phyloP scores from a whole-genome alignment of 2,797 vertebrate species.

The Rhadinocentrus ornatus region DNA sequence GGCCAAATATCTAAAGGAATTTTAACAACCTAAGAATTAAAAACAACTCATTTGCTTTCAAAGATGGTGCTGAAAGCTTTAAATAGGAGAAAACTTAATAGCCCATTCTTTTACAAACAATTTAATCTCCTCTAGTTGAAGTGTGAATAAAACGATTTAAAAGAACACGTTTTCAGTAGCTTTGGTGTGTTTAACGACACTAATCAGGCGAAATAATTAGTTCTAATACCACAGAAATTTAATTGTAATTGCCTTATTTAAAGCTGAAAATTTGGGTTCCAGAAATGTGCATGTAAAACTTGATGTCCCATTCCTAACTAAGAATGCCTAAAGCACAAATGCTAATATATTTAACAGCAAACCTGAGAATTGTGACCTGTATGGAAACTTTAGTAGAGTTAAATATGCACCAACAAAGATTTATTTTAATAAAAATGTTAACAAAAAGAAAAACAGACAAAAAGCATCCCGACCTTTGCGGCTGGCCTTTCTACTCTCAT shows the following conservation, averaged over 20 bases:
- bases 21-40: neutral
- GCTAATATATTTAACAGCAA: neutral
- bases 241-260: slow-evolving; percentile 43
- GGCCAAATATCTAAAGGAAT: neutral
- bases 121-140: neutral
- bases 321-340: neutral
- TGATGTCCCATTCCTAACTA: neutral
- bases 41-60: neutral
- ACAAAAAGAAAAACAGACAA: neutral
- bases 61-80: neutral
- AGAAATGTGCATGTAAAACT: neutral
- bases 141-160: neutral
- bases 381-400: neutral
- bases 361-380: neutral
- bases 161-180: slow-evolving; percentile 5
- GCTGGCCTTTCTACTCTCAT: slow-evolving; percentile 8
- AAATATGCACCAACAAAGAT: neutral
- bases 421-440: slow-evolving; percentile 21
- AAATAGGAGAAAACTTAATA: neutral
- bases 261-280: slow-evolving; percentile 5
- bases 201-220: slow-evolving; percentile 18
- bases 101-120: neutral
- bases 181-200: slow-evolving; percentile 22
- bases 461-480: slow-evolving; percentile 40
- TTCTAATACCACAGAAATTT: slow-evolving; percentile 20